Evolutionary conservation across 1,140 invertebrate genomes (phyloP).

Genomic region (Dinoponera quadriceps): DNA sequence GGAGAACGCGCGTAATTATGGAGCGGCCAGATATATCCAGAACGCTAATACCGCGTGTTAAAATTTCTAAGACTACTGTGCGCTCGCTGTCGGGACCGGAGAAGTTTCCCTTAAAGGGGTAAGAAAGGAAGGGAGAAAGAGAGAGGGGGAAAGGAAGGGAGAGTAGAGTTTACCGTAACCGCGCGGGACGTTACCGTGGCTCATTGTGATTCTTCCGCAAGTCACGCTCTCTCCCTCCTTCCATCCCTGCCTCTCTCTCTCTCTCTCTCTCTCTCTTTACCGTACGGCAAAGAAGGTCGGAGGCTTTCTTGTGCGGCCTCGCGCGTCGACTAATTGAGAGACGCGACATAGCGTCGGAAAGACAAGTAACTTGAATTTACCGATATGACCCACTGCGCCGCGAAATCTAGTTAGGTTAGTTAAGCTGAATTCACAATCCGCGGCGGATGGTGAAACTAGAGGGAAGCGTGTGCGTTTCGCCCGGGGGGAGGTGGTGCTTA

Average conservation of each 20-base stretch:
- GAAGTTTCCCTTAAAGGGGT: constrained; percentile 3
- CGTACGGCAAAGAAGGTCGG: constrained; percentile 43
- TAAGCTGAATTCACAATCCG: constrained; percentile 76
- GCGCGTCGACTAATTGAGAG: constrained; percentile 71
- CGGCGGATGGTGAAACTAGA: constrained; percentile 44
- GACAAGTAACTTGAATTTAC: constrained; percentile 79
- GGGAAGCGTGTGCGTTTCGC: constrained; percentile 39
- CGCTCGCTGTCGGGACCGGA: background rate
- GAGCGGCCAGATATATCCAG: background rate
- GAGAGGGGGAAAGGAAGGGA: no score
- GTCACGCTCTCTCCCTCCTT: background rate
- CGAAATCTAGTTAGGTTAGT: constrained; percentile 82
- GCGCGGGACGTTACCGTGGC: constrained; percentile 32
- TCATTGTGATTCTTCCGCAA: constrained; percentile 60
- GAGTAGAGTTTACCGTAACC: constrained; percentile 34
- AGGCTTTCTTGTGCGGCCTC: constrained; percentile 38
- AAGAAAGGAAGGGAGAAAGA: no score
- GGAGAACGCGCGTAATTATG: background rate
- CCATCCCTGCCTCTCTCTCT: no score
- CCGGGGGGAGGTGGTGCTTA: constrained; percentile 19
- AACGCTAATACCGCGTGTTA: background rate
- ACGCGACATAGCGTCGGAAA: constrained; percentile 65
- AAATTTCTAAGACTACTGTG: constrained; percentile 22
- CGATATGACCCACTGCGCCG: constrained; percentile 78
- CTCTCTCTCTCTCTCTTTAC: no score